Evolutionary conservation across 2,797 vertebrate species (phyloP).

Genomic region (Fratercula arctica): DNA sequence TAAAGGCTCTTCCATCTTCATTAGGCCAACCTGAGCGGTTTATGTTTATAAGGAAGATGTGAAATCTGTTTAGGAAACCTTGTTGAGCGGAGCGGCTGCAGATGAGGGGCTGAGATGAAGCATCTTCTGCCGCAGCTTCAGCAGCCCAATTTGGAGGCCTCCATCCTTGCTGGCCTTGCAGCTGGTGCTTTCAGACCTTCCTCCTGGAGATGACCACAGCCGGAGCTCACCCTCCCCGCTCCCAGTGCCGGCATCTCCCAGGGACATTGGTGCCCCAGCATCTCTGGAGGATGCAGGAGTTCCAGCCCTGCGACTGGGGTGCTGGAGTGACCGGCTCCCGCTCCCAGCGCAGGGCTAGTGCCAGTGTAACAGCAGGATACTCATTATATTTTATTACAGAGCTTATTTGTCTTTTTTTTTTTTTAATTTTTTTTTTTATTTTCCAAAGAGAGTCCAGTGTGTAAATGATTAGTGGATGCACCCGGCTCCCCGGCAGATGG

Average conservation of each 20-base stretch:
- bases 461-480: background rate
- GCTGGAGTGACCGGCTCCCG: background rate
- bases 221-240: background rate
- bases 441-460: too few relatives aligned
- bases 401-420: background rate
- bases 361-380: background rate
- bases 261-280: background rate
- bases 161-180: accelerated
- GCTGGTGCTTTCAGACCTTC: background rate
- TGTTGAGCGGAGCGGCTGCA: background rate
- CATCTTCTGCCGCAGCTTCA: background rate
- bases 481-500: accelerated
- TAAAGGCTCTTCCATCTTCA: slow-evolving; percentile 16
- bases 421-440: background rate
- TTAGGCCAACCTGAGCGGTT: background rate
- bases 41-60: background rate
- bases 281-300: background rate
- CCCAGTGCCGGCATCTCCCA: accelerated
- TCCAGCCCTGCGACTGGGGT: accelerated
- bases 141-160: background rate
- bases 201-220: too few relatives aligned
- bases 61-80: slow-evolving; percentile 18
- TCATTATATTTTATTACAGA: background rate
- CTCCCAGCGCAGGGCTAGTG: accelerated
- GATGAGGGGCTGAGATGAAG: background rate